A percentile compares a stretch with the other conserved stretches of the same genome.
Evolutionary conservation across 2,113 vertebrate species (phyloP).

Genomic region (Capricornis sumatraensis): DNA sequence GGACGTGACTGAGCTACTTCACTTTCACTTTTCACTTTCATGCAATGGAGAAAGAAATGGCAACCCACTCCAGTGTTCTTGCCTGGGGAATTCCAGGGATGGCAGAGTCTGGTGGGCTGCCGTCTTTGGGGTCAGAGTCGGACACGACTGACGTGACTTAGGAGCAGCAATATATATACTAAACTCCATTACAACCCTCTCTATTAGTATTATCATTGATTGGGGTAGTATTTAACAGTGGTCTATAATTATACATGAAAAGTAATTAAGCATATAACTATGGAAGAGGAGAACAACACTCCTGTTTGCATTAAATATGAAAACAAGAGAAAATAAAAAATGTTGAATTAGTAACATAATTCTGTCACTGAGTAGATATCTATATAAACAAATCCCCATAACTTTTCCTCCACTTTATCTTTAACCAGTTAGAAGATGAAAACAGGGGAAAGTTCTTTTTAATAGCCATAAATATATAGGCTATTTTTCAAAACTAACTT

Average conservation of each 20-base stretch:
- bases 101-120: no score
- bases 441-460: not conserved
- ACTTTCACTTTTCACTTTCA: no score
- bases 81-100: no score
- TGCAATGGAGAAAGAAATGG: no score
- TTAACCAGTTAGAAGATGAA: not conserved
- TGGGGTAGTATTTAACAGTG: not conserved
- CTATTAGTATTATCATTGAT: not conserved
- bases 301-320: not conserved
- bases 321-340: not conserved
- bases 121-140: not conserved
- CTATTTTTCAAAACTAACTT: not conserved
- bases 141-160: not conserved
- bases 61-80: no score
- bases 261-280: not conserved
- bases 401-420: not conserved
- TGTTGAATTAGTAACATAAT: not conserved
- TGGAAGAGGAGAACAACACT: not conserved
- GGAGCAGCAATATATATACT: not conserved
- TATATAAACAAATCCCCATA: not conserved
- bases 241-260: not conserved
- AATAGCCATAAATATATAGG: not conserved
- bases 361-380: not conserved
- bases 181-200: not conserved
- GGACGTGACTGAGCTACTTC: accelerated